phyloP scores from a whole-genome alignment of 2,888 invertebrate species.

The Morpho deidamia region DNA sequence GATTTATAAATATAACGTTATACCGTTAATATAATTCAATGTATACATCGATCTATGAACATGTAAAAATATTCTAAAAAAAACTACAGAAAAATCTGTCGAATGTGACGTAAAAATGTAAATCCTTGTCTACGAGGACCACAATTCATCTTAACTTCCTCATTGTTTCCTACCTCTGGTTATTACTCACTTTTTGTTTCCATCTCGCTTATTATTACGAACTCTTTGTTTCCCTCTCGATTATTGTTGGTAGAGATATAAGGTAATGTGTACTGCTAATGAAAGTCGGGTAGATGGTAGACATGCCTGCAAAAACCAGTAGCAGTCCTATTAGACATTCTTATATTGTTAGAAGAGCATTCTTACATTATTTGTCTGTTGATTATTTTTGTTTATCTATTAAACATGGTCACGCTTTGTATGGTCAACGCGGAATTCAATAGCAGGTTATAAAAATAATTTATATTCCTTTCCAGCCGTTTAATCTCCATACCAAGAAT shows the following conservation, averaged over 20 bases:
- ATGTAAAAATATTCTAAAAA: too few species aligned
- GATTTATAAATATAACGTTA: too few species aligned
- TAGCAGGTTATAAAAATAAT: too few species aligned
- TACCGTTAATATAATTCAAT: too few species aligned
- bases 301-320: slow-evolving; percentile 11
- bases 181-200: slow-evolving; percentile 39
- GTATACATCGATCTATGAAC: too few species aligned
- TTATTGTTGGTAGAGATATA: slow-evolving; percentile 35
- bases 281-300: slow-evolving; percentile 32
- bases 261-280: slow-evolving; percentile 47
- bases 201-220: slow-evolving; percentile 41
- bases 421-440: too few species aligned
- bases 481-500: too few species aligned
- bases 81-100: too few species aligned
- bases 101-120: too few species aligned
- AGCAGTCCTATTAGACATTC: slow-evolving; percentile 5
- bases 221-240: slow-evolving; percentile 16
- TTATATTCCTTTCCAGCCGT: too few species aligned
- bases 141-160: slow-evolving; percentile 33
- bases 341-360: slow-evolving; percentile 4
- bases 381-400: neutral
- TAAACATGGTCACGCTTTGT: too few species aligned
- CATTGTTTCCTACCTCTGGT: slow-evolving; percentile 37
- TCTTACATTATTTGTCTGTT: neutral
- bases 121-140: slow-evolving; percentile 4